phyloP scores from a whole-genome alignment of 1,140 invertebrate genomes.

The Temnothorax nylanderi region DNA sequence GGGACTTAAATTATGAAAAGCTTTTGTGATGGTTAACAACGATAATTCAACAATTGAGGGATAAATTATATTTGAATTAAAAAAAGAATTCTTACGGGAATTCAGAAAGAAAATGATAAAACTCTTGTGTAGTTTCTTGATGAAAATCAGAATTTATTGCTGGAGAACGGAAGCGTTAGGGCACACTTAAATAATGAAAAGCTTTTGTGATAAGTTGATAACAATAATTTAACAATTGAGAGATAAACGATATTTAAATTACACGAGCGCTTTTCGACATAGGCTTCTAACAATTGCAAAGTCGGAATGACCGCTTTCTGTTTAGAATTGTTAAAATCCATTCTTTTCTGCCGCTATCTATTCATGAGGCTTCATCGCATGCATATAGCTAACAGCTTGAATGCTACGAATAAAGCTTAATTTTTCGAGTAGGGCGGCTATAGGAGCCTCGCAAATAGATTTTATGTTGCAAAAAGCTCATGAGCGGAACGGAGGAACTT shows the following conservation, averaged over 20 bases:
- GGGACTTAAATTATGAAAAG: too few relatives aligned
- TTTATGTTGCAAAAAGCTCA: neutral
- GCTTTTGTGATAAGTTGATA: neutral
- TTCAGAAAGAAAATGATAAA: too few relatives aligned
- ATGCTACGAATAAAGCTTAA: neutral
- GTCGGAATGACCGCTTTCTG: neutral
- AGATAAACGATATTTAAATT: neutral
- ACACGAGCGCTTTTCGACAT: neutral
- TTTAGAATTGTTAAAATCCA: neutral
- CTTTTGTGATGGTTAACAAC: too few relatives aligned
- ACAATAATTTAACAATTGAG: neutral
- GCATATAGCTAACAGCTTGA: neutral
- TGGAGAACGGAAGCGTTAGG: neutral
- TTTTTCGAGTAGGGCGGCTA: neutral
- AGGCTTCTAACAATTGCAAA: neutral
- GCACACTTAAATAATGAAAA: neutral
- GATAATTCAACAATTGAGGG: too few relatives aligned
- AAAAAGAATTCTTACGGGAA: too few relatives aligned
- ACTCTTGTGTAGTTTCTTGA: too few relatives aligned
- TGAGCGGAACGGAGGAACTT: neutral
- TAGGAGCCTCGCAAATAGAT: neutral
- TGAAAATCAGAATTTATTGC: neutral
- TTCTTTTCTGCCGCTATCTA: neutral
- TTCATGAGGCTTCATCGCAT: slow-evolving; percentile 8
- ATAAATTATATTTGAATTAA: neutral